Percentiles rank a stretch among this genome's conserved stretches.
Conservation (phyloP, 2,113 vertebrate species). For the Petrocephalus microphthalmus region DNA sequence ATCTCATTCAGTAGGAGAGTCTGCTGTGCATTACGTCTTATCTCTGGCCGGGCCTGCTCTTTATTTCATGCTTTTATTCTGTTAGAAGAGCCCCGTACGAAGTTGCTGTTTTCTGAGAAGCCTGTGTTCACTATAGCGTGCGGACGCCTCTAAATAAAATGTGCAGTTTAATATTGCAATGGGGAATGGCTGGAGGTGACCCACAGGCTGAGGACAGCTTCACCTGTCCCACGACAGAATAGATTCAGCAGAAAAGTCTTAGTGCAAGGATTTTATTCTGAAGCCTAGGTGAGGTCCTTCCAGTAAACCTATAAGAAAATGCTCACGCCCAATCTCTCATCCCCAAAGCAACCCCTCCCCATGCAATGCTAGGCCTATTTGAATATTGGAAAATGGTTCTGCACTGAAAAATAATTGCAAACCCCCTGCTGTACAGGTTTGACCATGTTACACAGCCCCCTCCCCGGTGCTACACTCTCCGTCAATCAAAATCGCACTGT, state of each 20-base stretch:
- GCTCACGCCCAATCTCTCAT: neutral
- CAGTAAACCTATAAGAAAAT: neutral
- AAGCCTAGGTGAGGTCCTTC: neutral
- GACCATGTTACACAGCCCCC: neutral
- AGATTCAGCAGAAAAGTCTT: neutral
- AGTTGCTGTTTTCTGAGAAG: neutral
- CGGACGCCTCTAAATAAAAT: neutral
- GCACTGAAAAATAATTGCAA: neutral
- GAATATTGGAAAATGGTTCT: neutral
- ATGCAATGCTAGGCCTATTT: neutral
- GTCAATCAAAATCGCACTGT: conserved; percentile 3
- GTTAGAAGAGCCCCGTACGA: neutral
- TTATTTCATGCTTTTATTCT: conserved; percentile 12
- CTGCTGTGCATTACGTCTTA: conserved; percentile 12
- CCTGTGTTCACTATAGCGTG: neutral
- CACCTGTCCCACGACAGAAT: neutral
- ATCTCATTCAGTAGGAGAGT: conserved; percentile 2
- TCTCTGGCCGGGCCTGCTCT: neutral
- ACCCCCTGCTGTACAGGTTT: neutral
- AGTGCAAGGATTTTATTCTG: neutral
- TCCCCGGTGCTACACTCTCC: neutral
- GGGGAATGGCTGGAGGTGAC: neutral
- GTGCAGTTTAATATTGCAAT: neutral
- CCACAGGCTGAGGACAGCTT: neutral
- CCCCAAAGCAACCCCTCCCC: neutral